Percentiles rank a stretch among this genome's conserved stretches.
phyloP scores from a whole-genome alignment of 2,797 vertebrate species.

The Odontamblyopus lacepedii region DNA sequence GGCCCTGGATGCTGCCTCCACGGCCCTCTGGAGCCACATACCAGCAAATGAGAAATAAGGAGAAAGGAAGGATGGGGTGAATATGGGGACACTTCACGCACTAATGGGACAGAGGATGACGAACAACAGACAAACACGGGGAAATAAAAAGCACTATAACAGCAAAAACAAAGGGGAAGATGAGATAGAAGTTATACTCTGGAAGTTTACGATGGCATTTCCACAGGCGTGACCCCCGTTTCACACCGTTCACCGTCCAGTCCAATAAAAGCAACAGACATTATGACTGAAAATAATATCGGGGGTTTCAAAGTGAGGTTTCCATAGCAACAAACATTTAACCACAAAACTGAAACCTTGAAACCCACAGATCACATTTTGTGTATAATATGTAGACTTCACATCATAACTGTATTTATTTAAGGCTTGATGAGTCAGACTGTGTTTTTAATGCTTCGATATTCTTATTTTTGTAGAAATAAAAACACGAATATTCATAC shows the following conservation, averaged over 20 bases:
- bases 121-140: constrained; percentile 1
- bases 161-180: background rate
- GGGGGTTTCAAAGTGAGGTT: too few species aligned
- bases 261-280: background rate
- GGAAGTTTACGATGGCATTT: background rate
- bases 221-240: background rate
- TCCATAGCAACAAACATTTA: too few species aligned
- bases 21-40: constrained; percentile 7
- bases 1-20: constrained; percentile 21
- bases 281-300: too few species aligned
- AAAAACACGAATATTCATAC: too few species aligned
- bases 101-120: constrained; percentile 1
- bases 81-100: background rate
- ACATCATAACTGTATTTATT: too few species aligned
- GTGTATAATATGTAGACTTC: too few species aligned
- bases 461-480: too few species aligned
- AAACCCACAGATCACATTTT: too few species aligned
- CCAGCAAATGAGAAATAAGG: constrained; percentile 13
- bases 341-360: too few species aligned
- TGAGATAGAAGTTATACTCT: background rate
- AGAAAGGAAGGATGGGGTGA: constrained; percentile 12
- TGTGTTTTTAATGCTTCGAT: too few species aligned
- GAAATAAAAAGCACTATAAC: background rate
- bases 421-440: too few species aligned
- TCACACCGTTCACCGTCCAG: background rate